Evolutionary conservation across 2,113 vertebrate genomes (phyloP), one percentile per base, ranked within the genome.

Genomic region (Sporophila hypoxantha): DNA sequence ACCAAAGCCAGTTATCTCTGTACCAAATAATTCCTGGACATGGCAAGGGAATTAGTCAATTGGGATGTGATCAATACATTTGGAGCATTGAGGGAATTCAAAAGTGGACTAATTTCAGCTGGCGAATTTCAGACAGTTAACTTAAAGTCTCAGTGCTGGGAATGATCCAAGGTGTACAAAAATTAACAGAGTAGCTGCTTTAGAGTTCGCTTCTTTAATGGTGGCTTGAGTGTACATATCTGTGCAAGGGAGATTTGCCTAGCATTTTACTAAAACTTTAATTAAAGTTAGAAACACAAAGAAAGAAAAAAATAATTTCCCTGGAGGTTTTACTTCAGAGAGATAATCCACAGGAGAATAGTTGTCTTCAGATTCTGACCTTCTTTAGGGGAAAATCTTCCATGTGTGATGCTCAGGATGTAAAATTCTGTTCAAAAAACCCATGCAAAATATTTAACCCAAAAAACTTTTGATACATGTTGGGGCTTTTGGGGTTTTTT

Each of bases 401-500:
- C 5, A 0, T n/a, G 50, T 16, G 10, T 67, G 22, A 50, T 13
- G 29, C 12, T 79, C 11, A 5, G 11, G 22, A 17, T 50, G 9
- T 23, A 34, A 87, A 61, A 11, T 46, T 50, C 5, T 19, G 17
- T 60, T 80, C 77, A 23, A 44, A 30, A 86, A 70, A 14, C 2
- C 1, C 21, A 41, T 15, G 2, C 15, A 11, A 37, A 76, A 75
- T 10, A 52, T n/a, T 71, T 56, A 25, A 34, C 17, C 5, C 12
- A 32, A 32, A 79, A 67, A 4, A 18, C 6, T 67, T 70, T 32
- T 62, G 4, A 50, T 59, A 39, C 2, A n/a, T 34, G 2, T 9
- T 68, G 30, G 7, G 22, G 6, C 3, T 19, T 89, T 84, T 19
- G 12, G 2, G 0, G 0, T 42, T 30, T 4, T 41, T 36, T 37